phyloP scores from a whole-genome alignment of 2,888 invertebrate genomes.

The Cantharis flavilabris region DNA sequence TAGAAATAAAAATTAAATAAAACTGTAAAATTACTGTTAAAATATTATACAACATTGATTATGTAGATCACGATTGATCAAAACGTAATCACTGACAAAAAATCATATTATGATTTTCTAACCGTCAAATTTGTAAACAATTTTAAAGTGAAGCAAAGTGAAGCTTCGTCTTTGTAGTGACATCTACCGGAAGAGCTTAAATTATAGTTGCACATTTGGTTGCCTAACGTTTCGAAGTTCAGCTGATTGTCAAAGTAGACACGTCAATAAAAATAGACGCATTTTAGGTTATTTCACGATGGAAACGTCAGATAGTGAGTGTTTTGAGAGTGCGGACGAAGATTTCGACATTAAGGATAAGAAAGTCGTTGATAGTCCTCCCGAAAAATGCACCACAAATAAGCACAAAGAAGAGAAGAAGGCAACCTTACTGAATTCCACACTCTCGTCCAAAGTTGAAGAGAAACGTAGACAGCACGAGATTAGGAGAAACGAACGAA shows the following conservation, averaged over 20 bases:
- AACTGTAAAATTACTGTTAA: background rate
- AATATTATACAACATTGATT: background rate
- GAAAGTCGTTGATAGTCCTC: background rate
- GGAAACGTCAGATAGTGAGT: constrained; percentile 76
- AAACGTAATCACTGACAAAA: background rate
- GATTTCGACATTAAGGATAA: constrained; percentile 54
- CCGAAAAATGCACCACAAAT: background rate
- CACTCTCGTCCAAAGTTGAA: background rate
- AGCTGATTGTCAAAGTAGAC: background rate
- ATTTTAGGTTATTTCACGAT: constrained; percentile 51
- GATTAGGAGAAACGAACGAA: background rate
- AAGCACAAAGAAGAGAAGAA: background rate
- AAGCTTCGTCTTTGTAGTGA: background rate
- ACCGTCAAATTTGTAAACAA: background rate
- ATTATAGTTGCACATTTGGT: background rate
- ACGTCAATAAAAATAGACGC: background rate
- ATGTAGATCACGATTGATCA: background rate
- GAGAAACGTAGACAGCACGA: background rate
- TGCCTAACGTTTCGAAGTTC: background rate
- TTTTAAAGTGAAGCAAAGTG: background rate
- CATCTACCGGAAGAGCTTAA: background rate
- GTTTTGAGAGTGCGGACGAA: constrained; percentile 79
- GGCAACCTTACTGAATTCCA: background rate
- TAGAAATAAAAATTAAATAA: background rate
- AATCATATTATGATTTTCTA: background rate